Conservation (phyloP, 2,797 vertebrate species). For the Gymnothorax javanicus region DNA sequence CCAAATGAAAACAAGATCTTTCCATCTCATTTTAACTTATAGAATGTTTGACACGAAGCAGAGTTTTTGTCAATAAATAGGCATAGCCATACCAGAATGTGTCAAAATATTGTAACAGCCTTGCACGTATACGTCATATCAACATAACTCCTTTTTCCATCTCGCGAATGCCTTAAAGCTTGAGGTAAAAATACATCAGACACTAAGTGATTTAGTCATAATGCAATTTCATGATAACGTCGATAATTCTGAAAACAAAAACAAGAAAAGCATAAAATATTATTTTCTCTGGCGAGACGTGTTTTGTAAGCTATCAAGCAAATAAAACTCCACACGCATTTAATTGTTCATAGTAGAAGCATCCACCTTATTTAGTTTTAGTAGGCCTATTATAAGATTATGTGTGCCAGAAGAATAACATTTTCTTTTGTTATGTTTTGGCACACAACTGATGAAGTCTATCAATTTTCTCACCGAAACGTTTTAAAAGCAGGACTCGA, state of each 20-base stretch:
- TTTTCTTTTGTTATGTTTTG: not conserved
- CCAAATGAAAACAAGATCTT: not conserved
- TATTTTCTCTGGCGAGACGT: not conserved
- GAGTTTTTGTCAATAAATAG: not conserved
- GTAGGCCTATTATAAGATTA: constrained; percentile 45
- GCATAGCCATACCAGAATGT: no score
- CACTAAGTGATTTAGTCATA: not conserved
- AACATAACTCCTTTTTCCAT: not conserved
- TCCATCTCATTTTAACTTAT: not conserved
- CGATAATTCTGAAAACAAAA: not conserved
- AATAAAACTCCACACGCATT: not conserved
- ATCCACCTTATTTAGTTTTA: no score
- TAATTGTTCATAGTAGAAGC: no score
- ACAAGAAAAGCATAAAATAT: not conserved
- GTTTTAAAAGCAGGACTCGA: not conserved
- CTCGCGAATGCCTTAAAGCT: not conserved
- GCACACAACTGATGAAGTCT: not conserved
- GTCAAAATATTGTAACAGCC: no score
- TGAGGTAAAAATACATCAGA: not conserved
- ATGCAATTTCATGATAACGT: not conserved
- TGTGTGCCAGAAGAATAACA: not conserved
- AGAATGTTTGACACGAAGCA: not conserved
- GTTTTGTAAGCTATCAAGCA: not conserved
- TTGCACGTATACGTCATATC: no score
- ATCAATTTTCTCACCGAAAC: not conserved